These are phyloP conservation scores for Clitarchus hookeri DNA, from an alignment of 2,888 invertebrate species.

Conservation along the genomic window DNA sequence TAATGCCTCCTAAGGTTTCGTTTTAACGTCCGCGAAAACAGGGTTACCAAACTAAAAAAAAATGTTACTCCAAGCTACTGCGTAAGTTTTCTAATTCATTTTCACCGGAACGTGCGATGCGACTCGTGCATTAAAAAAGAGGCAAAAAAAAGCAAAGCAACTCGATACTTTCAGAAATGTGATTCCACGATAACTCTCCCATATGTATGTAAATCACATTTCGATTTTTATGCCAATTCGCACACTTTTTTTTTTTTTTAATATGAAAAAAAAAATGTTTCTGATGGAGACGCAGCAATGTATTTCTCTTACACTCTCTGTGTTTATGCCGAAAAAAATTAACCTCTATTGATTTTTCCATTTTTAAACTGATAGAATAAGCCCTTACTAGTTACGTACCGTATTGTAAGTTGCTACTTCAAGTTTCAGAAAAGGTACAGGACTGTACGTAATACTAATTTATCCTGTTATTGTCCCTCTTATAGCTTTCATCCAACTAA, in stretches of 20 bases:
- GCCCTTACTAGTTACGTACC: too few species aligned
- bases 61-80: background rate
- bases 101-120: background rate
- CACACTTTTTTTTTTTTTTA: background rate
- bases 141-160: background rate
- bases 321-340: too few species aligned
- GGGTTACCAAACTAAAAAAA: background rate
- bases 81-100: background rate
- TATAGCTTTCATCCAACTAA: too few species aligned
- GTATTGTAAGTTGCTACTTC: too few species aligned
- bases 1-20: background rate
- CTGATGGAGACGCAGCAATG: too few species aligned
- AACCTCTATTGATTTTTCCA: too few species aligned
- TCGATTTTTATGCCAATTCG: background rate
- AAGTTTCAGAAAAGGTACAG: too few species aligned
- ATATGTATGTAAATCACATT: background rate
- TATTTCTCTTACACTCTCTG: too few species aligned
- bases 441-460: too few species aligned
- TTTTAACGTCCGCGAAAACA: background rate
- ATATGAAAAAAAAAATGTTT: too few species aligned
- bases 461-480: too few species aligned
- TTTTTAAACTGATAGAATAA: too few species aligned
- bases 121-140: background rate
- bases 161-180: background rate
- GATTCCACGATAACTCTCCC: background rate